Evolutionary conservation across 2,113 vertebrate species (phyloP), one percentile per base, ranked within the genome.

Genomic region (Paedocypris sp.): DNA sequence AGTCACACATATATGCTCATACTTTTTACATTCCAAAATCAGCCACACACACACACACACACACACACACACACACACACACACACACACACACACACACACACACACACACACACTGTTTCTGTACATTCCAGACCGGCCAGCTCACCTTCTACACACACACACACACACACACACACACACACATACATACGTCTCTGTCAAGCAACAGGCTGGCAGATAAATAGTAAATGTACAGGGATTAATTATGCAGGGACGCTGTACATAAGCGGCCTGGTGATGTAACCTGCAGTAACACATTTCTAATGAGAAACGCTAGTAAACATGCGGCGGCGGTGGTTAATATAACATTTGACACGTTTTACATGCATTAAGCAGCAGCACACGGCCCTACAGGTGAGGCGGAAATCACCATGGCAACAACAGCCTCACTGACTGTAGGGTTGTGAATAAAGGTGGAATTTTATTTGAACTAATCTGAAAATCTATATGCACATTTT

Each of bases 241-340:
- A 66, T 70, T 70, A 66, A 61, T 62, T 48, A 62, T 62, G 53
- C 57, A 66, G 60, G 49, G 42, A 62, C 59, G 62, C 45, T 70
- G 62, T 57, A 70, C 57, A 70, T 56, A 62, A 60, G 50, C 23
- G 57, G 58, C 58, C 46, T 3, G 15, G 53, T 59, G 62, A 70
- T 61, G 58, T 50, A 61, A 58, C 53, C 43, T 57, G 61, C 33
- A 58, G 63, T 58, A 70, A 70, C 23, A 48, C 47, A 54, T 43
- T 67, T 67, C 31, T 61, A 16, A 48, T 38, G 57, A 39, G 57
- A 32, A 70, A 43, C 31, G 51, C 23, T 32, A 62, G 62, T 70
- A 57, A 66, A 57, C 68, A 62, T 39, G 25, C 8, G 43, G 13
- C 10, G 31, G 48, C 29, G 32, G 18, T 51, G 16, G 32, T 51